Evolutionary conservation across 2,888 invertebrate genomes (phyloP), one percentile per base, ranked within the genome.

Genomic region (Thereva unica): DNA sequence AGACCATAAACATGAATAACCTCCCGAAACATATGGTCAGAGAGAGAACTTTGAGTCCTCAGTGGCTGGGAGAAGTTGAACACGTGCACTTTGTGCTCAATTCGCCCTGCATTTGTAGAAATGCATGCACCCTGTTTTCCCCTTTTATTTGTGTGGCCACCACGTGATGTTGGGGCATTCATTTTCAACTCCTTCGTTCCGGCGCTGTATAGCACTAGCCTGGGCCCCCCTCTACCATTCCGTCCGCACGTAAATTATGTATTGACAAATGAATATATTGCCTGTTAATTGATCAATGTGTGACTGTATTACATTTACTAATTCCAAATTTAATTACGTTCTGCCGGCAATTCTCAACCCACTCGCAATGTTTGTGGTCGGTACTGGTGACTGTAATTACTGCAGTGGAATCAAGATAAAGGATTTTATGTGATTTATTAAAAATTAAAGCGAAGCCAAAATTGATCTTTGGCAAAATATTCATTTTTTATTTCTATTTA

Each of bases 241-340:
- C 67, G 47, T 53, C 70, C 70, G 66, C 54, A 67, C 74, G 78
- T 79, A 79, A 80, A 78, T 78, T 76, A 76, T 75, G 75, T 75
- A 78, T 78, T 79, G 79, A 78, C 80, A 78, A 78, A 78, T 78
- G 78, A 78, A 78, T 78, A 76, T 78, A 80, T 79, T 76, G 78
- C 76, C 76, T 79, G 78, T 79, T 80, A 80, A 80, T 80, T 79
- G 78, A 80, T 80, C 79, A 66, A 68, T 68, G 68, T 65, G 59
- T 69, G 53, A 71, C 71, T 69, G 72, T 71, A 71, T 68, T 70
- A 71, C 71, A 73, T 71, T 72, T 61, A 69, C 71, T 73, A 72
- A 73, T 73, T 70, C 71, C 70, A 70, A 71, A 73, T 71, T 73
- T 71, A 73, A 73, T 72, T 72, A 73, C 72, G 70, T 69, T 67